A percentile compares a stretch with the other conserved stretches of the same genome.
phyloP scores from a whole-genome alignment of 2,797 vertebrate species.

The Eupleurogrammus muticus region DNA sequence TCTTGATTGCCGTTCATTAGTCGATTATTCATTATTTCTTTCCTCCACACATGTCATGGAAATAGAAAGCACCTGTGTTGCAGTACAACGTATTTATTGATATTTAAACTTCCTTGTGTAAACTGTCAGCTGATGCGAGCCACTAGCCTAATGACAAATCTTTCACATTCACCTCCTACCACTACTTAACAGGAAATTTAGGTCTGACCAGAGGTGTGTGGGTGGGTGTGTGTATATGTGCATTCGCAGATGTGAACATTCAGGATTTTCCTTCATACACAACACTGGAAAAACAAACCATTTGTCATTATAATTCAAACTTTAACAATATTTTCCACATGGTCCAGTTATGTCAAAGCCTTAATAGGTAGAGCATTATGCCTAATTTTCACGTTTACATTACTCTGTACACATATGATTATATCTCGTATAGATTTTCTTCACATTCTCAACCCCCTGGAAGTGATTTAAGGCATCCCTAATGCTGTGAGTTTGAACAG shows the following conservation, averaged over 20 bases:
- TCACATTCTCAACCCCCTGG: conserved; percentile 58
- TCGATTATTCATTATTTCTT: conserved; percentile 39
- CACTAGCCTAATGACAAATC: conserved; percentile 72
- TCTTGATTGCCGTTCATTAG: conserved; percentile 20
- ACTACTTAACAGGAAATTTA: conserved; percentile 79
- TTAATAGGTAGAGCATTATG: conserved; percentile 64
- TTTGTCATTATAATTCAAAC: conserved; percentile 74
- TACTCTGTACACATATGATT: conserved; percentile 62
- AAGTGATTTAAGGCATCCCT: conserved; percentile 76
- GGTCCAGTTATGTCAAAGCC: conserved; percentile 62
- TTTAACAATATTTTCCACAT: conserved; percentile 80
- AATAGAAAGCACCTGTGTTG: conserved; percentile 64
- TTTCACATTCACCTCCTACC: conserved; percentile 71
- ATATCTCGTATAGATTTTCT: conserved; percentile 59
- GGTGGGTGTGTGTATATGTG: conserved; percentile 38
- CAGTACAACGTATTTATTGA: conserved; percentile 74
- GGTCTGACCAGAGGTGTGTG: conserved; percentile 65
- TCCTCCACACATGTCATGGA: conserved; percentile 35
- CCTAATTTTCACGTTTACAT: conserved; percentile 73
- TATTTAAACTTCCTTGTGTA: conserved; percentile 74
- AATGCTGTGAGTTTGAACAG: conserved; percentile 63
- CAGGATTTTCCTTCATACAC: conserved; percentile 54
- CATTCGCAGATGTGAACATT: conserved; percentile 54
- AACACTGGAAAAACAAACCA: conserved; percentile 77
- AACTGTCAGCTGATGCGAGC: conserved; percentile 71